A percentile compares a stretch with the other conserved stretches of the same genome.
These are phyloP conservation scores for Pristionchus mayeri DNA, from an alignment of 2,888 invertebrate genomes.

Conservation along the genomic window DNA sequence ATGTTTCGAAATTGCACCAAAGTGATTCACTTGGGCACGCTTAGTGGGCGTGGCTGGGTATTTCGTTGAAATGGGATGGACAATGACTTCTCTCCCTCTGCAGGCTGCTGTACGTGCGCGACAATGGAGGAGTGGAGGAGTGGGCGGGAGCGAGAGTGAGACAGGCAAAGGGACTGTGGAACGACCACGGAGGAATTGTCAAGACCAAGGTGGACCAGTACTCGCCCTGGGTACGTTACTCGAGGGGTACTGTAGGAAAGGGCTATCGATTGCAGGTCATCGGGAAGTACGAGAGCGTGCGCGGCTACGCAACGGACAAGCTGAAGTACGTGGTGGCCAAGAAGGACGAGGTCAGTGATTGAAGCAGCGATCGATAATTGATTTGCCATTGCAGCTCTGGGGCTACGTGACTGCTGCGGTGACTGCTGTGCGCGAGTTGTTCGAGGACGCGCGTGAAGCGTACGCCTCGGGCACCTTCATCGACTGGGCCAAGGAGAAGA, in stretches of 20 bases:
- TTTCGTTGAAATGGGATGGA: too few species aligned
- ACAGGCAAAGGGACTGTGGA: background rate
- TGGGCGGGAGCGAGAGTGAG: slow-evolving; percentile 8
- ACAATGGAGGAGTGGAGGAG: too few species aligned
- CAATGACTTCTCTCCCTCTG: too few species aligned
- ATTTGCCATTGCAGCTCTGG: background rate
- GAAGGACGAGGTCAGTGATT: background rate
- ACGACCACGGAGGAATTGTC: background rate
- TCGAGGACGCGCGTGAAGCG: background rate
- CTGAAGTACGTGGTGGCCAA: background rate
- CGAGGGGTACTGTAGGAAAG: background rate
- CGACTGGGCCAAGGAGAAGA: slow-evolving; percentile 28
- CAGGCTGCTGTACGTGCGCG: too few species aligned
- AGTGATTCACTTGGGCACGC: too few species aligned
- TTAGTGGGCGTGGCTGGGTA: too few species aligned
- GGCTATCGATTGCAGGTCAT: background rate
- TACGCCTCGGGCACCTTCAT: slow-evolving; percentile 4
- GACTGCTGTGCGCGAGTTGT: background rate
- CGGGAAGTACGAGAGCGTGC: background rate
- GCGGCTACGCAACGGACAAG: slow-evolving; percentile 14
- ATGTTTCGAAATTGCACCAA: too few species aligned
- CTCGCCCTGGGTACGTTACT: slow-evolving; percentile 2
- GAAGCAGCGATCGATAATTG: too few species aligned
- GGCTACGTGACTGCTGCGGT: background rate
- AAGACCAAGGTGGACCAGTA: slow-evolving; percentile 9